A percentile compares a stretch with the other conserved stretches of the same genome.
Evolutionary conservation across 2,797 vertebrate genomes (phyloP).

Genomic region (Alcedo quadribrachys): DNA sequence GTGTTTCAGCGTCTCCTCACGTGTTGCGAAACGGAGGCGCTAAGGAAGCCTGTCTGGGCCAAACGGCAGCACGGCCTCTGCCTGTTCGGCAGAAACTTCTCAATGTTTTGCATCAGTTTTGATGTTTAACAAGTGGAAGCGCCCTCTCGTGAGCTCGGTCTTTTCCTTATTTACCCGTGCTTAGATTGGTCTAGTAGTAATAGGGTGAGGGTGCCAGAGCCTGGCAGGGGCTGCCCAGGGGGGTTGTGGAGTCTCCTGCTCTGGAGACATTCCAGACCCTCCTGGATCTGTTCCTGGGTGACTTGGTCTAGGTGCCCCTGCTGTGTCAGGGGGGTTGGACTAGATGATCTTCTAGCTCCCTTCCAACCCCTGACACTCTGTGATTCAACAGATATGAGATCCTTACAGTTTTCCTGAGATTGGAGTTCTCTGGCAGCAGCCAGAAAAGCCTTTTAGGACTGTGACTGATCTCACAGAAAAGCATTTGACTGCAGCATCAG

Average conservation of each 20-base stretch:
- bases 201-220: no score
- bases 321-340: no score
- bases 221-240: no score
- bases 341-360: no score
- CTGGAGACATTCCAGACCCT: no score
- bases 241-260: no score
- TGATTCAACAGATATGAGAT: no score
- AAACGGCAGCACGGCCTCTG: fast-evolving
- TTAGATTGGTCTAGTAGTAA: fast-evolving
- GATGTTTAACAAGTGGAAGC: not conserved
- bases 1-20: not conserved
- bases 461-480: not conserved
- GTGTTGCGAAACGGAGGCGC: fast-evolving
- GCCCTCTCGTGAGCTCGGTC: fast-evolving
- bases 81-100: fast-evolving
- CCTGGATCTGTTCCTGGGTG: no score
- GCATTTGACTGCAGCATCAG: not conserved
- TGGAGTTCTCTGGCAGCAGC: not conserved
- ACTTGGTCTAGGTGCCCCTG: no score
- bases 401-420: not conserved
- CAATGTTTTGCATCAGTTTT: fast-evolving
- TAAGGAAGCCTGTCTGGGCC: not conserved
- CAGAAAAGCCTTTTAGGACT: not conserved
- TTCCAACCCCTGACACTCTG: no score
- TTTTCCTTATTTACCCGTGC: not conserved